These are phyloP conservation scores for Tenualosa thibaudeaui DNA, from an alignment of 2,797 vertebrate species.

Conservation along the genomic window DNA sequence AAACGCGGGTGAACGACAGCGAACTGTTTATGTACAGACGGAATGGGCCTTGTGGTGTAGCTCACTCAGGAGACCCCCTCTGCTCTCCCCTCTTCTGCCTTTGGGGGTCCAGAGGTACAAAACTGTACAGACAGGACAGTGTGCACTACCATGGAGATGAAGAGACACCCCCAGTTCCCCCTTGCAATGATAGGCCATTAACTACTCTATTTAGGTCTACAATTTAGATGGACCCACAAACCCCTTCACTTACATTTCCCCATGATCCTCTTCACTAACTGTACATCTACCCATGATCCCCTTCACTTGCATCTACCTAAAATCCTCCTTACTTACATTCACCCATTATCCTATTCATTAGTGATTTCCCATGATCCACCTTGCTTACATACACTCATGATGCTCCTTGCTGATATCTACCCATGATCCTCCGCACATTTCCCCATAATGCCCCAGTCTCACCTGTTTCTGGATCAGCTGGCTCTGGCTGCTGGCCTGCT, in stretches of 20 bases:
- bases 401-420: neutral
- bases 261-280: neutral
- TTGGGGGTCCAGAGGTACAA: neutral
- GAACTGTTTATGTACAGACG: slow-evolving; percentile 6
- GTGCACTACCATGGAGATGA: neutral
- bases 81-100: slow-evolving; percentile 6
- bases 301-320: neutral
- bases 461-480: slow-evolving; percentile 97
- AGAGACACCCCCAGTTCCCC: neutral
- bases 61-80: neutral
- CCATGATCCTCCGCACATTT: neutral
- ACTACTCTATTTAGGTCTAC: too few relatives aligned
- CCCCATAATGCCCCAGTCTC: slow-evolving; percentile 45
- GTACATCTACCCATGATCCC: neutral
- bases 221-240: too few relatives aligned
- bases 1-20: neutral
- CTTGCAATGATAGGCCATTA: too few relatives aligned
- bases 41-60: slow-evolving; percentile 23
- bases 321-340: neutral
- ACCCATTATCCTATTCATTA: too few relatives aligned
- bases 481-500: slow-evolving; percentile 87
- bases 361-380: neutral
- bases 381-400: neutral
- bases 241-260: neutral
- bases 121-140: neutral